phyloP scores from a whole-genome alignment of 1,140 invertebrate genomes.

The Drosophila sproati region DNA sequence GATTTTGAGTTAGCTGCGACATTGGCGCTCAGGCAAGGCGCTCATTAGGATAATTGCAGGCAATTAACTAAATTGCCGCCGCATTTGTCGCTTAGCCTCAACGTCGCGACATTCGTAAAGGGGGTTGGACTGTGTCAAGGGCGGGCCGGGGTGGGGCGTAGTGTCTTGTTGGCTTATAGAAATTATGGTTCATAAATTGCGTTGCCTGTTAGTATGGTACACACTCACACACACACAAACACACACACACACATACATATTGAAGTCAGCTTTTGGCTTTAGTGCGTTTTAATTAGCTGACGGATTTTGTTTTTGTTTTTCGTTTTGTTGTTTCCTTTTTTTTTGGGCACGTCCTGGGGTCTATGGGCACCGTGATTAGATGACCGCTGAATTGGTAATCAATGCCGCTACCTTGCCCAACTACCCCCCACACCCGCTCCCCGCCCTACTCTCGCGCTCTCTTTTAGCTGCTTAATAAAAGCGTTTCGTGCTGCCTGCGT shows the following conservation, averaged over 20 bases:
- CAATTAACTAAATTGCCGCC: constrained; percentile 83
- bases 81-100: constrained; percentile 72
- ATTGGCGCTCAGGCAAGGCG: constrained; percentile 71
- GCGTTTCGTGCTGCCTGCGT: constrained; percentile 46
- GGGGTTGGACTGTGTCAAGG: neutral
- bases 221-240: constrained; percentile 1
- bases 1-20: constrained; percentile 41
- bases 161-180: constrained; percentile 59
- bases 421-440: too few species aligned
- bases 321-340: constrained; percentile 6
- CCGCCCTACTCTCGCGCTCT: neutral
- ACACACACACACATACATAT: neutral
- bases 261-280: constrained; percentile 45
- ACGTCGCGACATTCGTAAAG: constrained; percentile 33
- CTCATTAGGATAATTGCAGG: constrained; percentile 83
- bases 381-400: constrained; percentile 83
- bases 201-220: constrained; percentile 39
- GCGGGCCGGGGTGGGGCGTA: neutral
- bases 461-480: constrained; percentile 74
- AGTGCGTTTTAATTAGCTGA: constrained; percentile 80
- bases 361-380: constrained; percentile 66
- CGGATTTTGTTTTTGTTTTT: constrained; percentile 29
- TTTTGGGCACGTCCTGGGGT: constrained; percentile 44
- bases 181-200: constrained; percentile 78
- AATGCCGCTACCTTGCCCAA: constrained; percentile 58